These are phyloP conservation scores for Cygnus buccinator DNA, from an alignment of 2,113 vertebrate genomes.

Conservation along the genomic window DNA sequence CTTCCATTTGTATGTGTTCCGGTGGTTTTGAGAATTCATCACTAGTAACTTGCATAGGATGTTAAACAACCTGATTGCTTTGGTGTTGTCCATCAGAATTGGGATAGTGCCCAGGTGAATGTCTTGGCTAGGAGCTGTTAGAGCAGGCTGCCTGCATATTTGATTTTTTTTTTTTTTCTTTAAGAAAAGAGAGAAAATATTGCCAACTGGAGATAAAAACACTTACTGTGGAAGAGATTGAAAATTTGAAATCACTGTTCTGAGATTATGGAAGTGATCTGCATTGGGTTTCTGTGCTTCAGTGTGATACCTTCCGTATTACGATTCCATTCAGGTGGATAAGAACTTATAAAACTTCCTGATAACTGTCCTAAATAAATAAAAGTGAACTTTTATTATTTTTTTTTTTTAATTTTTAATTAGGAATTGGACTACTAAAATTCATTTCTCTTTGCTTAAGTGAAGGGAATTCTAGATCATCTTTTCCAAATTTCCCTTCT, in stretches of 20 bases:
- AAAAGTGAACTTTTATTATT: background rate
- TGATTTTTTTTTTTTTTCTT: background rate
- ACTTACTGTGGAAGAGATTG: background rate
- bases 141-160: background rate
- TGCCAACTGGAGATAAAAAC: background rate
- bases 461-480: background rate
- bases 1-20: background rate
- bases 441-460: background rate
- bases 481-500: background rate
- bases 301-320: background rate
- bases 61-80: background rate
- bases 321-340: background rate
- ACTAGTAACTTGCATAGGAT: constrained; percentile 2
- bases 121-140: background rate
- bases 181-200: background rate
- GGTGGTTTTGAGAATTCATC: background rate
- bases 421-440: background rate
- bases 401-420: background rate
- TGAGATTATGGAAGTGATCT: background rate
- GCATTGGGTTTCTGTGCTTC: background rate
- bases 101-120: background rate
- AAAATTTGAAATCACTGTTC: background rate
- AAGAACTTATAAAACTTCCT: background rate
- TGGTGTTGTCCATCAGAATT: background rate
- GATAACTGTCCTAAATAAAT: background rate